Percentiles rank a stretch among this genome's conserved stretches.
Conservation (phyloP, 37 sponge, comb jelly and placozoan genomes). For the Axinella damicornis region DNA sequence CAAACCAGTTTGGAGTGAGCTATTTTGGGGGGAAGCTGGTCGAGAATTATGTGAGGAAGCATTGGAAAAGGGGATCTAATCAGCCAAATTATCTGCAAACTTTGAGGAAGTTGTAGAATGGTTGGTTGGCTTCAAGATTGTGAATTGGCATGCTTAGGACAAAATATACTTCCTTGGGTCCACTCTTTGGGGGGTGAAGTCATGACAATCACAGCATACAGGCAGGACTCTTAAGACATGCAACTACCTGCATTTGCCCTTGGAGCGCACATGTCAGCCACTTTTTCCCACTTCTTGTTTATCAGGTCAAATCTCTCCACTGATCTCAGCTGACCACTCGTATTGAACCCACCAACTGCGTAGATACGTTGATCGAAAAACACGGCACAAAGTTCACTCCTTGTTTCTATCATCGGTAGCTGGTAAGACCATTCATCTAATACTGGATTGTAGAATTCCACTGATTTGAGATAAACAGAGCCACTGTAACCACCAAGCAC, state of each 20-base stretch:
- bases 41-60: too few species aligned
- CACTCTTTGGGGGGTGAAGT: too few species aligned
- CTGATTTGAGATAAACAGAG: constrained; percentile 58
- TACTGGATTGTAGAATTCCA: constrained; percentile 74
- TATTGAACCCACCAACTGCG: constrained; percentile 75
- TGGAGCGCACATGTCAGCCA: constrained; percentile 70
- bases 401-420: constrained; percentile 70
- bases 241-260: constrained; percentile 78
- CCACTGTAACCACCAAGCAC: constrained; percentile 86
- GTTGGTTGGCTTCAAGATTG: too few species aligned
- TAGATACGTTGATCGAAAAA: constrained; percentile 74
- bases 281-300: constrained; percentile 72
- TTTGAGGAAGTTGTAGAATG: too few species aligned
- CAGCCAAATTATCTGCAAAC: too few species aligned
- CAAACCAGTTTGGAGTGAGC: too few species aligned
- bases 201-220: too few species aligned
- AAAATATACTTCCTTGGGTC: too few species aligned
- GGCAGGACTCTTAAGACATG: too few species aligned
- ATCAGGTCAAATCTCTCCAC: constrained; percentile 84
- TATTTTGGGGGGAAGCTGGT: too few species aligned
- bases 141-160: too few species aligned
- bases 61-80: too few species aligned
- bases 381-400: constrained; percentile 68
- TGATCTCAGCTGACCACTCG: constrained; percentile 43
- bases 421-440: constrained; percentile 72